These are phyloP conservation scores for Globodera ellingtonae DNA, from an alignment of 1,140 invertebrate genomes.

Conservation along the genomic window DNA sequence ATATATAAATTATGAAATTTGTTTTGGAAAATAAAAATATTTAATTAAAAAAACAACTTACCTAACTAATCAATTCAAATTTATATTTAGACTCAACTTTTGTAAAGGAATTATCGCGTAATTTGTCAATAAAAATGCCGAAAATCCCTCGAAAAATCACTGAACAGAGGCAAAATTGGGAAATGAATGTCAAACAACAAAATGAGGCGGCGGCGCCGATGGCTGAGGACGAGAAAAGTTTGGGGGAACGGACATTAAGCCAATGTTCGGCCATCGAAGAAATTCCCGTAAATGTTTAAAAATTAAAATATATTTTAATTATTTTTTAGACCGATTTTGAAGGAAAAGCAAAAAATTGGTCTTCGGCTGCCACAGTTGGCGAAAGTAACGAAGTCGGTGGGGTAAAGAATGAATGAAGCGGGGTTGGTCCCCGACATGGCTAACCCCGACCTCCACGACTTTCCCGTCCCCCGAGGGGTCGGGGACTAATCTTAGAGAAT, in stretches of 20 bases:
- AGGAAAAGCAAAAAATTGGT: slow-evolving; percentile 6
- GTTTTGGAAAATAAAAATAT: neutral
- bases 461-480: too few relatives aligned
- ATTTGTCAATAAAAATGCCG: neutral
- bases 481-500: neutral
- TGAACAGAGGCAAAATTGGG: neutral
- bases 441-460: too few relatives aligned
- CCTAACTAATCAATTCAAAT: neutral
- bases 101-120: neutral
- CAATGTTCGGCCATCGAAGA: slow-evolving; percentile 10
- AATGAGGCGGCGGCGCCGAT: neutral
- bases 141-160: slow-evolving; percentile 6
- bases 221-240: neutral
- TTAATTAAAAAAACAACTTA: too few relatives aligned
- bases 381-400: slow-evolving; percentile 7
- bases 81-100: neutral
- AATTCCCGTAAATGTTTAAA: neutral
- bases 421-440: neutral
- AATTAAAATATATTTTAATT: neutral
- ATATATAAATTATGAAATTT: neutral
- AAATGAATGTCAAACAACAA: too few relatives aligned
- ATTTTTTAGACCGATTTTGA: slow-evolving; percentile 5
- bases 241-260: neutral
- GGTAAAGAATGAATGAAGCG: neutral
- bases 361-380: slow-evolving; percentile 9